These are phyloP conservation scores for Ditylenchus weischeri DNA, from an alignment of 2,888 invertebrate species.

Conservation along the genomic window DNA sequence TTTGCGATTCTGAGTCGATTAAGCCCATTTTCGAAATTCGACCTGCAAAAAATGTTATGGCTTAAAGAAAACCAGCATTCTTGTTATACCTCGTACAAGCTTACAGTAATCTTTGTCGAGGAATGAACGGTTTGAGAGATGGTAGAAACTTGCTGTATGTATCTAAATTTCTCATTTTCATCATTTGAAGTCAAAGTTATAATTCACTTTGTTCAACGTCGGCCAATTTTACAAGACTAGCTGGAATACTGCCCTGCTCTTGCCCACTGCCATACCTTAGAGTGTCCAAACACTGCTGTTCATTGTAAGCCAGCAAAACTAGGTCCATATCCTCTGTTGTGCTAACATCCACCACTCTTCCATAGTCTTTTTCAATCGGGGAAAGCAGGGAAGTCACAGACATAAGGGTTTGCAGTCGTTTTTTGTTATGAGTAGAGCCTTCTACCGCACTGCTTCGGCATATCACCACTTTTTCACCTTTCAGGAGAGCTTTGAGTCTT, in stretches of 20 bases:
- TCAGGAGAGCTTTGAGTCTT: conserved; percentile 9
- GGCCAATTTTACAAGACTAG: conserved; percentile 13
- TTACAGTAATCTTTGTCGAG: conserved; percentile 44
- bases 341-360: conserved; percentile 16
- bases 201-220: conserved; percentile 13
- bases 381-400: conserved; percentile 26
- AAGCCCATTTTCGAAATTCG: no score
- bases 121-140: conserved; percentile 37
- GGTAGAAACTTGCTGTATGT: conserved; percentile 23
- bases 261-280: conserved; percentile 11
- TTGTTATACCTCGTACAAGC: no score
- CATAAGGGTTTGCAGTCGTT: conserved; percentile 21
- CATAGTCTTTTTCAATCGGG: conserved; percentile 27
- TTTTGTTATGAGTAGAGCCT: neutral
- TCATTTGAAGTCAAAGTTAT: neutral
- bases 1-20: conserved; percentile 4
- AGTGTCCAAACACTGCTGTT: conserved; percentile 24
- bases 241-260: conserved; percentile 8
- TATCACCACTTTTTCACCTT: conserved; percentile 20
- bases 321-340: conserved; percentile 20
- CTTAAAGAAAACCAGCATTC: neutral
- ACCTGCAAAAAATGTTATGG: no score
- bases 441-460: conserved; percentile 14
- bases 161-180: conserved; percentile 10
- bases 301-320: conserved; percentile 28